Conservation (phyloP, 1,140 invertebrate species). For the Penaeus indicus region DNA sequence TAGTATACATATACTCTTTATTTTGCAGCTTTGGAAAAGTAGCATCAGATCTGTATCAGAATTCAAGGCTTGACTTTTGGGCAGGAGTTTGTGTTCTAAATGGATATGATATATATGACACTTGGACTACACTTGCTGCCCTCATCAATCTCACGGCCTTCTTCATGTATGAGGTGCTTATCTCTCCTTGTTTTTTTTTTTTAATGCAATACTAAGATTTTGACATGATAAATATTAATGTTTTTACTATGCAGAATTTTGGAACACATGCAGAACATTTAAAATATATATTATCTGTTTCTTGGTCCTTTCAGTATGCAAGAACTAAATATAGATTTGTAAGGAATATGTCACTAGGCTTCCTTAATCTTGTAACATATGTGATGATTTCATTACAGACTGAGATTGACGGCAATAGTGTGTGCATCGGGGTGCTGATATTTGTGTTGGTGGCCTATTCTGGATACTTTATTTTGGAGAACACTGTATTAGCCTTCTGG, state of each 20-base stretch:
- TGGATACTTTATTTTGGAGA: constrained; percentile 44
- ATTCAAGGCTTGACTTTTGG: constrained; percentile 51
- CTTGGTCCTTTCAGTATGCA: too few relatives aligned
- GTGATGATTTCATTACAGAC: background rate
- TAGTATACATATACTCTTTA: background rate
- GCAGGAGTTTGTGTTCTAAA: constrained; percentile 36
- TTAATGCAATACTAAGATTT: too few relatives aligned
- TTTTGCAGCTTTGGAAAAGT: constrained; percentile 32
- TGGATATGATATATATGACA: constrained; percentile 23
- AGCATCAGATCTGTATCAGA: constrained; percentile 9
- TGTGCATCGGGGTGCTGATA: constrained; percentile 26
- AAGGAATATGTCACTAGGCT: too few relatives aligned
- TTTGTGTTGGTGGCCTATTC: constrained; percentile 32
- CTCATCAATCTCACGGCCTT: constrained; percentile 36
- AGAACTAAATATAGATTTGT: too few relatives aligned
- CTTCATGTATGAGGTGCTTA: constrained; percentile 24
- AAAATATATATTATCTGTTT: too few relatives aligned
- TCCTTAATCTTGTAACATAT: background rate
- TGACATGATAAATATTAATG: background rate
- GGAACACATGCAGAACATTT: too few relatives aligned
- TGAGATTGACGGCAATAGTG: background rate
- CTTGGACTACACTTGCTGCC: constrained; percentile 47
- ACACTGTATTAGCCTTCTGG: background rate
- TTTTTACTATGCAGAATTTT: background rate
- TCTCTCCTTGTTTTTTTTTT: background rate